Percentiles rank a stretch among this genome's conserved stretches.
Evolutionary conservation across 1,140 invertebrate species (phyloP).

Genomic region (Drosophila arawakana): DNA sequence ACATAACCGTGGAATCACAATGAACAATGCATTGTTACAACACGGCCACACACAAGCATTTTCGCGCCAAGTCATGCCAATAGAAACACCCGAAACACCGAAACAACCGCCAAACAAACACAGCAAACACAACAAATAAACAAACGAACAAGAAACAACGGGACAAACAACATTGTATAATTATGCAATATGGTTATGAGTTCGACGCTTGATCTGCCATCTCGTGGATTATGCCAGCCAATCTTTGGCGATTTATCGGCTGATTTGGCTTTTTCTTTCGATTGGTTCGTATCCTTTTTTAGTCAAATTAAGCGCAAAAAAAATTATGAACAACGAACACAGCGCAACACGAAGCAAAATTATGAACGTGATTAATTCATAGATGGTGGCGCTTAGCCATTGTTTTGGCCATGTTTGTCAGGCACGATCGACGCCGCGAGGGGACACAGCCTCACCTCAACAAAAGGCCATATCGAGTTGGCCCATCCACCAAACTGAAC

Average conservation of each 20-base stretch:
- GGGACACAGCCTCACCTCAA: constrained; percentile 48
- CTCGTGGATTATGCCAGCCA: constrained; percentile 30
- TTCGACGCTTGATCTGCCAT: constrained; percentile 14
- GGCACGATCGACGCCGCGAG: constrained; percentile 64
- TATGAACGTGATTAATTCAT: constrained; percentile 83
- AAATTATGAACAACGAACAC: constrained; percentile 61
- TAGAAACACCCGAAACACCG: constrained; percentile 63
- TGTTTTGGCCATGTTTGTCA: constrained; percentile 61
- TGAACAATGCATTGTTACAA: constrained; percentile 77
- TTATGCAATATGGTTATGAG: constrained; percentile 69
- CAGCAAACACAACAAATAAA: background rate
- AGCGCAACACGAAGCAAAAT: constrained; percentile 72
- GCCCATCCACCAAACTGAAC: constrained; percentile 67
- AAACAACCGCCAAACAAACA: constrained; percentile 14
- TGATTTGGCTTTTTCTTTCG: constrained; percentile 43
- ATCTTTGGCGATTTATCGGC: constrained; percentile 41
- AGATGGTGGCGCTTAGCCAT: constrained; percentile 80
- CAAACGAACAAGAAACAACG: constrained; percentile 8
- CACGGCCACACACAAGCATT: constrained; percentile 79
- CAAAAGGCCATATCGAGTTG: constrained; percentile 41
- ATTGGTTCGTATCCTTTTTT: constrained; percentile 65
- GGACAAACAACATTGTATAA: constrained; percentile 53
- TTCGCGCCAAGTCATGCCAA: constrained; percentile 76
- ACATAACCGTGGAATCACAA: constrained; percentile 41
- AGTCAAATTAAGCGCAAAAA: constrained; percentile 70